Evolutionary conservation across 2,888 invertebrate species (phyloP), one percentile per base, ranked within the genome.

Genomic region (Lycophotia porphyrea): DNA sequence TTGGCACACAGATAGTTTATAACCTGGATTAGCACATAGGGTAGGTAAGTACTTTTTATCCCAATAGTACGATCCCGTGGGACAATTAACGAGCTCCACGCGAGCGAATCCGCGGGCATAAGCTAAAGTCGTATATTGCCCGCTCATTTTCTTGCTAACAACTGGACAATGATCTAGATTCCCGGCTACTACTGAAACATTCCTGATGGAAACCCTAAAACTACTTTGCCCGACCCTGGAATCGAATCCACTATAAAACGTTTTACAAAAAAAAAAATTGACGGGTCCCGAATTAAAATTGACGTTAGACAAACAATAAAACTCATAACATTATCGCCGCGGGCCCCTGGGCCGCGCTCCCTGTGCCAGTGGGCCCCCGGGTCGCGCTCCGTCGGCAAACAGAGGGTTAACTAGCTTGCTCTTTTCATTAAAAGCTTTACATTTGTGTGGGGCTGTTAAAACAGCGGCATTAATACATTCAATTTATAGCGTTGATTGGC

Each of bases 371-470:
- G 27, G 27, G 36, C 63, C 70, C 69, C 47, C 31, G 31, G 55
- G 31, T 39, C 49, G 67, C 58, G 58, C n/a, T 39, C 60, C 85
- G 64, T 73, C 83, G 9, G 78, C 71, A 88, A 76, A 86, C 86
- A 86, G 84, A 86, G 88, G 88, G 86, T 86, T 86, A 88, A 86
- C 71, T 86, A 74, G 81, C 68, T 81, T 74, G 81, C 76, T 88
- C 86, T 86, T 86, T 86, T 88, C 81, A 86, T 86, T 86, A 86
- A 70, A 49, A 85, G 84, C 82, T 85, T 83, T 82, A 60, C 68
- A 69, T 60, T 82, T 18, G 74, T 80, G 84, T 74, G n/a, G 73
- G 74, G 84, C 76, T 70, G 49, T 13, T 13, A 39, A 31, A 78
- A 13, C 1, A 68, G 76, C 73, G 75, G n/a, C 5, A 49, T n/a